phyloP scores from a whole-genome alignment of 2,888 invertebrate genomes.

The Parthenolecanium corni region DNA sequence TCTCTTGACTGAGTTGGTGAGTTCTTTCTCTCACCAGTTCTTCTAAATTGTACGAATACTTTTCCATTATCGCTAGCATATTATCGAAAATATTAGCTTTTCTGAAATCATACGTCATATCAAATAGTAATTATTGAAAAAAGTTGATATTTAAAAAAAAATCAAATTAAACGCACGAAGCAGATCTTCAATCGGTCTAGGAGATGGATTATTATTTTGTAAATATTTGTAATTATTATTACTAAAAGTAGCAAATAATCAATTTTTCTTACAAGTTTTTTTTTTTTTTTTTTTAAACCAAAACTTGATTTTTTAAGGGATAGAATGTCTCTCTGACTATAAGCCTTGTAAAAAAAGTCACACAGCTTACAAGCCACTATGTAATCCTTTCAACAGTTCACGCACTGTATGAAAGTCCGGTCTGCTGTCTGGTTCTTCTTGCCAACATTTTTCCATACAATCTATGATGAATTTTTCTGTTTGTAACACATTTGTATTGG shows the following conservation, averaged over 20 bases:
- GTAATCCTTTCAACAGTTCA: slow-evolving; percentile 67
- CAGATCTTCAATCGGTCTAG: no score
- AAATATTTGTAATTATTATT: no score
- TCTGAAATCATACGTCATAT: background rate
- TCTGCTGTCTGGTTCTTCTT: slow-evolving; percentile 61
- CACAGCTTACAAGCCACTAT: slow-evolving; percentile 42
- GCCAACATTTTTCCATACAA: slow-evolving; percentile 68
- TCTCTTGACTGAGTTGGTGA: slow-evolving; percentile 73
- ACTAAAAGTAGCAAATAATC: no score
- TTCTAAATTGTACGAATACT: slow-evolving; percentile 76
- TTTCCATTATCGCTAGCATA: slow-evolving; percentile 83
- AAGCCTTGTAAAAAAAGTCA: no score
- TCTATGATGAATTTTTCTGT: slow-evolving; percentile 62
- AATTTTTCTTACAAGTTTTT: no score
- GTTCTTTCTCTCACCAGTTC: slow-evolving; percentile 49
- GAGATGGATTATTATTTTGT: no score
- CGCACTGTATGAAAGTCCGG: slow-evolving; percentile 69
- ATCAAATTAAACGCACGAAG: no score
- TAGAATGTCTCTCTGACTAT: background rate
- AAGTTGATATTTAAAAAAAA: no score
- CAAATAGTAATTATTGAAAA: background rate
- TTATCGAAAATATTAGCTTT: slow-evolving; percentile 80
- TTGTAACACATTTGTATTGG: slow-evolving; percentile 41
- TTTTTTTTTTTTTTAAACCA: background rate
- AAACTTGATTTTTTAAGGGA: background rate